Evolutionary conservation across 2,113 vertebrate species (phyloP), one percentile per base, ranked within the genome.

Genomic region (Origma solitaria): DNA sequence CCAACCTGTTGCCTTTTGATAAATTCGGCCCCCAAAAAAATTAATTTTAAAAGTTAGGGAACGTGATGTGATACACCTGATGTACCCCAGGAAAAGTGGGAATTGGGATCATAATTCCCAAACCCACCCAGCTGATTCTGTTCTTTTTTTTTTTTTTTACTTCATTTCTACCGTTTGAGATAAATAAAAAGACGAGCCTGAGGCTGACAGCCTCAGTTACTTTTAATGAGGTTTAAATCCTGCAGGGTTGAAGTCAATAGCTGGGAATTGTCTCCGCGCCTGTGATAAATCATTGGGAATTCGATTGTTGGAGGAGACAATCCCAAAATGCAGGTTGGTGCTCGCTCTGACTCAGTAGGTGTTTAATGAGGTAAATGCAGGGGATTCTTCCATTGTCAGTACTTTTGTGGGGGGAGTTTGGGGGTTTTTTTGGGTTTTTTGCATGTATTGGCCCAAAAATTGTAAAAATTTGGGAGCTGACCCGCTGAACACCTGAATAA

Each of bases 161-260:
- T 44, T 44, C 42, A 44, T 44, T 78, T 45, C 65, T 87, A 42
- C 47, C 45, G 21, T 15, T 23, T 11, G 8, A 40, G 21, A 54
- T 14, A 58, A 79, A 71, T 40, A 53, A 83, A 77, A 91, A 84
- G 73, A 27, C n/a, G 13, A 23, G 65, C 82, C 70, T 3, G 8
- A 49, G 37, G 31, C 14, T 90, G 88, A 47, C 65, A 28, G 30
- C 37, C 37, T 87, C 65, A n/a, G 44, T 44, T 57, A 12, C 60
- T 91, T 86, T 87, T 91, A 91, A 71, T 61, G 35, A 50, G 35
- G 40, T 89, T 92, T 81, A 33, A 93, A 66, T 82, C 45, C 62
- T 50, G 50, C 35, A 13, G 38, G 44, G 53, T 58, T 88, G 64
- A 58, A 96, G 60, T 51, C 73, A 69, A 7, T 44, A 49, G 69